These are phyloP conservation scores for Parambassis ranga DNA, from an alignment of 2,797 vertebrate species.

Conservation along the genomic window DNA sequence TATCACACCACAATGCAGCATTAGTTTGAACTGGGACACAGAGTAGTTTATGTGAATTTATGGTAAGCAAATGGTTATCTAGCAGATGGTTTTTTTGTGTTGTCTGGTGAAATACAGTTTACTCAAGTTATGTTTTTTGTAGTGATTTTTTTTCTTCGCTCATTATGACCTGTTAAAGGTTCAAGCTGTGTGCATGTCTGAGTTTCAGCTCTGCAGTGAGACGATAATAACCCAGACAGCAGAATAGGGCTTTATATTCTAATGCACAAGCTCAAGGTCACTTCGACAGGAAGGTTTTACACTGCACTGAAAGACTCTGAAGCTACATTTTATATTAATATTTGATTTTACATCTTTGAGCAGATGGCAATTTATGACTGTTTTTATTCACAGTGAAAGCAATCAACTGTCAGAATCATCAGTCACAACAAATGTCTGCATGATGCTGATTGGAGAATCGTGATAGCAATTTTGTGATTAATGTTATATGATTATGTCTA, in stretches of 20 bases:
- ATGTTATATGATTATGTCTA: slow-evolving; percentile 58
- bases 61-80: slow-evolving; percentile 57
- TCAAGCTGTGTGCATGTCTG: slow-evolving; percentile 6
- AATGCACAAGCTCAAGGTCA: slow-evolving; percentile 52
- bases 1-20: slow-evolving; percentile 49
- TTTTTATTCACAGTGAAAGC: slow-evolving; percentile 30
- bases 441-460: slow-evolving; percentile 30
- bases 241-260: slow-evolving; percentile 23
- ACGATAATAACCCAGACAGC: slow-evolving; percentile 16
- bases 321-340: slow-evolving; percentile 35
- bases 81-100: slow-evolving; percentile 50
- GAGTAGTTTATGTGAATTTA: slow-evolving; percentile 53
- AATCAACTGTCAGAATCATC: slow-evolving; percentile 41
- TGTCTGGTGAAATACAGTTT: not conserved
- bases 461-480: slow-evolving; percentile 53
- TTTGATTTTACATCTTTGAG: slow-evolving; percentile 32
- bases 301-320: slow-evolving; percentile 9
- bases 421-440: slow-evolving; percentile 33
- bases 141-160: slow-evolving; percentile 23
- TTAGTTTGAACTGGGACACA: slow-evolving; percentile 49
- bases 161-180: slow-evolving; percentile 20
- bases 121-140: not conserved
- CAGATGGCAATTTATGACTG: slow-evolving; percentile 31
- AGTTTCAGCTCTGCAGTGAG: slow-evolving; percentile 1
- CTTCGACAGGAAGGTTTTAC: slow-evolving; percentile 6